Evolutionary conservation across 2,888 invertebrate genomes (phyloP), one percentile per base, ranked within the genome.

Genomic region (Cyaniris semiargus): DNA sequence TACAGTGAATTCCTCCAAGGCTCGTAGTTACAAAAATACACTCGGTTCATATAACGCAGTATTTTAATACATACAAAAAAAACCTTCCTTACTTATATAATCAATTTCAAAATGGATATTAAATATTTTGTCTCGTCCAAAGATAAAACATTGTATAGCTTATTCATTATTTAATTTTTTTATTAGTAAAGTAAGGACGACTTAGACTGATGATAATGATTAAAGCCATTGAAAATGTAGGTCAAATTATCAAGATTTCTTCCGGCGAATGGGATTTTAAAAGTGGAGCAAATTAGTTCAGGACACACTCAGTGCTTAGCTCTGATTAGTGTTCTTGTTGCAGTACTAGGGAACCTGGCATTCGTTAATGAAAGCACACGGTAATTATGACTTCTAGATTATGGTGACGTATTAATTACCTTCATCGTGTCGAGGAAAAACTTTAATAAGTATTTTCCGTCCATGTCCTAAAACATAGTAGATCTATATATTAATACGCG

Each of bases 271-370:
- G 5, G 15, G 10, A 31, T 66, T 66, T 66, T 66, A 31, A 66
- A 66, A 66, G 21, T 66, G 27, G 27, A 66, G 66, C 66, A 66
- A 66, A 66, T 66, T 66, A 66, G 66, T 66, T 66, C 27, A 15
- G 66, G 15, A 18, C 66, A 66, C 66, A 31, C 27, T 31, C 27
- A 66, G 66, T 27, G 66, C 66, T 60, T 1, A 60, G 60, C 66
- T 66, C 60, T 66, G 66, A 66, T 66, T 66, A 66, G 66, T 27
- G 10, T 66, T 66, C 66, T 66, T 66, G 66, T 27, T 66, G 27
- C 27, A 6, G 27, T 23, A 60, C 27, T 21, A 18, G 27, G 5
- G 31, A 60, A 23, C 27, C 66, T 27, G 27, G 66, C 15, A 15
- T 66, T 66, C 27, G 13, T 27, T 31, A 66, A 13, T 13, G 27